Percentiles rank a stretch among this genome's conserved stretches.
These are phyloP conservation scores for Galaxias olidus DNA, from an alignment of 2,797 vertebrate species.

Conservation along the genomic window DNA sequence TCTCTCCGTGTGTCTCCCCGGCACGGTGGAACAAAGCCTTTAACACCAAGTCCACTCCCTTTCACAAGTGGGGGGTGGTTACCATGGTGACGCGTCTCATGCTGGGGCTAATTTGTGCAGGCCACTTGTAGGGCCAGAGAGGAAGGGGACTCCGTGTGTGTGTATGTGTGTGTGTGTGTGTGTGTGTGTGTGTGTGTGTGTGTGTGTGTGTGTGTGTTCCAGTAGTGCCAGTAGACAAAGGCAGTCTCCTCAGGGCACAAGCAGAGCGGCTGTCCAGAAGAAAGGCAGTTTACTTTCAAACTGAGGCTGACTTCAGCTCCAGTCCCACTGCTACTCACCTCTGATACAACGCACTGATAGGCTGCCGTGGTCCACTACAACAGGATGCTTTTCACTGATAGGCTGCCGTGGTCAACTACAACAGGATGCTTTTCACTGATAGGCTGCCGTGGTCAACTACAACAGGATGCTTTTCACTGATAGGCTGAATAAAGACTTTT, in stretches of 20 bases:
- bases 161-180: conserved; percentile 12
- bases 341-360: too few species aligned
- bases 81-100: conserved; percentile 74
- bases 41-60: conserved; percentile 65
- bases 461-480: too few species aligned
- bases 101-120: conserved; percentile 79
- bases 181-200: conserved; percentile 16
- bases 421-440: too few species aligned
- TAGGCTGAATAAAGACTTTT: too few species aligned
- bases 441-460: too few species aligned
- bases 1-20: too few species aligned
- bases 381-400: too few species aligned
- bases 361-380: too few species aligned
- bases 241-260: neutral
- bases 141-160: conserved; percentile 37
- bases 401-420: too few species aligned
- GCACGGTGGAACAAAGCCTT: conserved; percentile 67
- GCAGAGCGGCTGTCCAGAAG: neutral
- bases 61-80: conserved; percentile 68
- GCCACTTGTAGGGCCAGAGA: conserved; percentile 63
- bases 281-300: conserved; percentile 4
- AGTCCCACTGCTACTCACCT: neutral
- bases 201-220: conserved; percentile 1
- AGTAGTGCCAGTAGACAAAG: conserved; percentile 1
- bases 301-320: neutral